Conservation (phyloP, 1,140 invertebrate genomes). For the Drosophila setifemur region DNA sequence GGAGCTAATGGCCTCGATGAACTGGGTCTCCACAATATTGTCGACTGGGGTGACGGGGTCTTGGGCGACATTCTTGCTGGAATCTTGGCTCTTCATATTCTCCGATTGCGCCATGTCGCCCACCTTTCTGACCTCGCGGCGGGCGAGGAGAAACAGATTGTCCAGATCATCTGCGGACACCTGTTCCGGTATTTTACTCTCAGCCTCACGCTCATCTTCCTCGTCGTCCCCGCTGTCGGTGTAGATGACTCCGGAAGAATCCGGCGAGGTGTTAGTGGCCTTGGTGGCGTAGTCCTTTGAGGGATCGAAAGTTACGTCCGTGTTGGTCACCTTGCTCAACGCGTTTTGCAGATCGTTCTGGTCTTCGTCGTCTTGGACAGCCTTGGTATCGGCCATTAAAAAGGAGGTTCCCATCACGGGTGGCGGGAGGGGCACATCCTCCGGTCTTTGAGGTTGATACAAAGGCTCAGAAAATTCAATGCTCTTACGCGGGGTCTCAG, state of each 20-base stretch:
- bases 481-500: background rate
- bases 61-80: slow-evolving; percentile 7
- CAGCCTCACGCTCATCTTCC: background rate
- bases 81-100: slow-evolving; percentile 11
- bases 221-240: background rate
- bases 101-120: slow-evolving; percentile 27
- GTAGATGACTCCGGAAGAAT: slow-evolving; percentile 5
- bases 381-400: background rate
- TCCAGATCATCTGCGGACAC: slow-evolving; percentile 6
- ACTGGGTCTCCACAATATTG: slow-evolving; percentile 34
- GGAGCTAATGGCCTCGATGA: slow-evolving; percentile 28
- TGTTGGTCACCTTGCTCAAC: slow-evolving; percentile 41
- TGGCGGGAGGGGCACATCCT: slow-evolving; percentile 30
- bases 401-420: slow-evolving; percentile 18
- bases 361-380: background rate
- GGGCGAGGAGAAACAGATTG: slow-evolving; percentile 23
- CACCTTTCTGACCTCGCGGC: slow-evolving; percentile 11
- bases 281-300: slow-evolving; percentile 42
- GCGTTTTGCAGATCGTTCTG: background rate
- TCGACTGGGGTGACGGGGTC: slow-evolving; percentile 21
- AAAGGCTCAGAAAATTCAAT: background rate
- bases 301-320: slow-evolving; percentile 47
- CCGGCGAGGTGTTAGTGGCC: slow-evolving; percentile 42
- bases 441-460: background rate
- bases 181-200: background rate